phyloP scores from a whole-genome alignment of 2,113 vertebrate genomes.

The Thunnus maccoyii region DNA sequence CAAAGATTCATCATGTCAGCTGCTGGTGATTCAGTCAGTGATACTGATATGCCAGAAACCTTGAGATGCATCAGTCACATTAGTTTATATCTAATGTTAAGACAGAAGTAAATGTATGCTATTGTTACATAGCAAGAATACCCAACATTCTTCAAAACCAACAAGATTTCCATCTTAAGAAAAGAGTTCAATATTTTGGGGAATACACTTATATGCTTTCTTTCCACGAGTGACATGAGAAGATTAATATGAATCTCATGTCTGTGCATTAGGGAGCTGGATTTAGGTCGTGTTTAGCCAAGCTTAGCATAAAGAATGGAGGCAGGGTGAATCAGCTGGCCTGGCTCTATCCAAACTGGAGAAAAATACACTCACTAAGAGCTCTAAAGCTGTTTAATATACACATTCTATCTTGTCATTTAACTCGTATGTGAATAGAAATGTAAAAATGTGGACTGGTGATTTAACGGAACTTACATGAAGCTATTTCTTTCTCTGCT shows the following conservation, averaged over 20 bases:
- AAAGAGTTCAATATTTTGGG: background rate
- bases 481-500: too few relatives aligned
- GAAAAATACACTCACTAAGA: background rate
- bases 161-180: background rate
- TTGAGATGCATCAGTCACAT: background rate
- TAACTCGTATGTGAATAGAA: background rate
- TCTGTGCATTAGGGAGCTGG: too few relatives aligned
- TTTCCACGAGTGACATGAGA: too few relatives aligned
- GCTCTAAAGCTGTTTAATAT: background rate
- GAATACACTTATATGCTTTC: too few relatives aligned
- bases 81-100: background rate
- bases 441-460: background rate
- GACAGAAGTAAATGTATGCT: background rate
- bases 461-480: background rate
- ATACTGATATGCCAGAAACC: too few relatives aligned
- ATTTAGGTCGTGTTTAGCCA: too few relatives aligned
- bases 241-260: too few relatives aligned
- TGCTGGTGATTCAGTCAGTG: background rate
- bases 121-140: too few relatives aligned
- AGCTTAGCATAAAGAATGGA: background rate
- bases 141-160: background rate
- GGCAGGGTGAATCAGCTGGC: background rate
- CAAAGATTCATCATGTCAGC: conserved; percentile 19
- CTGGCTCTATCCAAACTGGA: background rate
- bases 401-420: background rate